A percentile compares a stretch with the other conserved stretches of the same genome.
Evolutionary conservation across 2,113 vertebrate species (phyloP).

Genomic region (Quiscalus mexicanus): DNA sequence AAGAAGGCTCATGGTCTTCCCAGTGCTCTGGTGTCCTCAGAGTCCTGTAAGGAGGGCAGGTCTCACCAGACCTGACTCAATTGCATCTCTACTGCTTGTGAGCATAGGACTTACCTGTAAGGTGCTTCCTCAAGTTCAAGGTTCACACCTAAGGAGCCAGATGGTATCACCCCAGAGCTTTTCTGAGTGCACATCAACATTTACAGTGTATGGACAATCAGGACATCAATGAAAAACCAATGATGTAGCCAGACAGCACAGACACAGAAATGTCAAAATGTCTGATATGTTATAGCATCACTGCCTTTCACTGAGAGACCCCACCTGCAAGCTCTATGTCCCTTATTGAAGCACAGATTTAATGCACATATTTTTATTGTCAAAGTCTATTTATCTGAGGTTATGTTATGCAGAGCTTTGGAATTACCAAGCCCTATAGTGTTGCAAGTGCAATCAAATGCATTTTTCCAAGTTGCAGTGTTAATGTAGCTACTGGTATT

Average conservation of each 20-base stretch:
- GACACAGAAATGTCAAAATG: neutral
- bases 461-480: neutral
- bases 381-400: neutral
- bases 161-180: neutral
- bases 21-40: neutral
- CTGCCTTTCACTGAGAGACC: neutral
- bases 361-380: neutral
- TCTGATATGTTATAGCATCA: accelerated
- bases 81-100: neutral
- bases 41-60: neutral
- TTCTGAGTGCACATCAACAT: neutral
- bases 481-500: neutral
- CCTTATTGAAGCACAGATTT: neutral
- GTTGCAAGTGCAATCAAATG: neutral
- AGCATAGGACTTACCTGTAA: neutral
- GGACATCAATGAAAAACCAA: neutral
- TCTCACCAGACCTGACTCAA: neutral
- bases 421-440: neutral
- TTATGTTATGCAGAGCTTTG: neutral
- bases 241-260: neutral
- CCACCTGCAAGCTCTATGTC: neutral
- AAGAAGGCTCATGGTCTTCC: neutral
- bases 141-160: neutral
- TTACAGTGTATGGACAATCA: neutral
- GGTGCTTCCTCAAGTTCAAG: neutral